Conservation (phyloP, 2,113 vertebrate species). For the Hymenochirus boettgeri region DNA sequence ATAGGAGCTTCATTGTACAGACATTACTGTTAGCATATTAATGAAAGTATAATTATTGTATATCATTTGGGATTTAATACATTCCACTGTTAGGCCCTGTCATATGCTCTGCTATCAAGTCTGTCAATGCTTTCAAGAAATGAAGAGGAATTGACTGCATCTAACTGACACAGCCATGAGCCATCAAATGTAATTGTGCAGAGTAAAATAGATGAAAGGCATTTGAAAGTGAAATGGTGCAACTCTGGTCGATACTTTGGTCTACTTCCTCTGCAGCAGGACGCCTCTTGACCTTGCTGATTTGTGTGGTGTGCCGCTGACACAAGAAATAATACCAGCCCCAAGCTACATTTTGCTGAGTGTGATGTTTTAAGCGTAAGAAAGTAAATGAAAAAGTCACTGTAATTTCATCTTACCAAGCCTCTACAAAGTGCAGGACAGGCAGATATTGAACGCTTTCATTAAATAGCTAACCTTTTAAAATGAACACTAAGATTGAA, state of each 20-base stretch:
- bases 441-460: background rate
- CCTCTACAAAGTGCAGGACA: background rate
- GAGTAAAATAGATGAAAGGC: slow-evolving; percentile 34
- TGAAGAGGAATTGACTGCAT: background rate
- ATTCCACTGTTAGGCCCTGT: background rate
- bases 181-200: slow-evolving; percentile 3
- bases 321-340: slow-evolving; percentile 19
- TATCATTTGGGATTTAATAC: background rate
- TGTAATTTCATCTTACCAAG: slow-evolving; percentile 1
- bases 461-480: background rate
- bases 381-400: background rate
- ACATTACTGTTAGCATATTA: background rate
- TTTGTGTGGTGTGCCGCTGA: slow-evolving; percentile 21
- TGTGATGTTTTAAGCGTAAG: background rate
- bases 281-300: slow-evolving; percentile 29
- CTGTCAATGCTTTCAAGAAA: background rate
- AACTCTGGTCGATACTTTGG: slow-evolving; percentile 31
- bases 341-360: slow-evolving; percentile 7
- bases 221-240: slow-evolving; percentile 29
- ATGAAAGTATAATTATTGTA: background rate
- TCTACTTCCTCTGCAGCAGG: slow-evolving; percentile 28
- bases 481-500: background rate
- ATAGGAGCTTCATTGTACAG: background rate
- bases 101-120: background rate
- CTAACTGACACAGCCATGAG: background rate